Conservation (phyloP, 2,113 vertebrate species). For the Eretmochelys imbricata region DNA sequence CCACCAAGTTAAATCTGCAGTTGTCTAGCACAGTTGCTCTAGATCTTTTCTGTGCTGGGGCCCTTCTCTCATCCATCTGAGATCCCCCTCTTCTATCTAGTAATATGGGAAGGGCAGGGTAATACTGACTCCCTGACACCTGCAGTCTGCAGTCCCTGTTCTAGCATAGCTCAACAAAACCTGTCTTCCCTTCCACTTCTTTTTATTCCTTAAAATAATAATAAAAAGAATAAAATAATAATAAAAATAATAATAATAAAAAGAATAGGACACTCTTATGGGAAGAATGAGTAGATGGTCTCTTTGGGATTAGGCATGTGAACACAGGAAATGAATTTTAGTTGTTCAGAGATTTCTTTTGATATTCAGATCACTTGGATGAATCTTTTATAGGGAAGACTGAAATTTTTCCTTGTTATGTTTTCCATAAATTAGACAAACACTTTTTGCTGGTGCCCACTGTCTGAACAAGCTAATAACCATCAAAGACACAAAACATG, state of each 20-base stretch:
- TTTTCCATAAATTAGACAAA: not conserved
- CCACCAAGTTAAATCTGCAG: not conserved
- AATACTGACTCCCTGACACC: not conserved
- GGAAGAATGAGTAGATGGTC: not conserved
- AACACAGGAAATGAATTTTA: not conserved
- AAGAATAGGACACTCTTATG: not conserved
- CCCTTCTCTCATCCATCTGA: not conserved
- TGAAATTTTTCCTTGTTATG: not conserved
- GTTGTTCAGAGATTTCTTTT: not conserved
- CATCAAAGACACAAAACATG: not conserved
- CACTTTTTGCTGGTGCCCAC: not conserved
- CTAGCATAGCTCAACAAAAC: not conserved
- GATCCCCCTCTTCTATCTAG: not conserved
- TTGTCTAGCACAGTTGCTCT: not conserved
- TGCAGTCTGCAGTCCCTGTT: not conserved
- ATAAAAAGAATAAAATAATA: no score
- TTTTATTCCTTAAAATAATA: not conserved
- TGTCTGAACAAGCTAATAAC: not conserved
- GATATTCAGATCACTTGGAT: not conserved
- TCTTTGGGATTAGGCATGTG: not conserved
- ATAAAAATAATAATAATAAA: not conserved
- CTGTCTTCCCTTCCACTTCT: fast-evolving
- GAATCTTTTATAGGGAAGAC: not conserved
- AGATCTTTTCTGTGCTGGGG: not conserved
- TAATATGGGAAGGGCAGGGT: not conserved